phyloP scores from a whole-genome alignment of 30 jellyfish, hydroid and myxozoan species.

The Catostylus mosaicus region DNA sequence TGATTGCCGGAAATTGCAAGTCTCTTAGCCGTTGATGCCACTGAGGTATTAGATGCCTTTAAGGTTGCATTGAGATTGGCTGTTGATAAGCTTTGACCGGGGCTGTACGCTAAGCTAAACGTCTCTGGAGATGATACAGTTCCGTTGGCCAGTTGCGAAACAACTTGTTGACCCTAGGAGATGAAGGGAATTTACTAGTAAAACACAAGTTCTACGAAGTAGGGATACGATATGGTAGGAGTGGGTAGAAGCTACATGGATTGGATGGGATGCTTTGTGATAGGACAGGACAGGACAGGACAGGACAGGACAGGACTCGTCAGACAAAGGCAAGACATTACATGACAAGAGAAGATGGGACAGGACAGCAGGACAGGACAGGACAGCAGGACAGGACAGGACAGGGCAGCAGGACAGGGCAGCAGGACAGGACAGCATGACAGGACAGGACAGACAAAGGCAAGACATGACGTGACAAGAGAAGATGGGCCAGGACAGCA shows the following conservation, averaged over 20 bases:
- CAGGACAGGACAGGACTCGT: neutral
- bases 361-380: neutral
- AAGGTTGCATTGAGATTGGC: constrained; percentile 27
- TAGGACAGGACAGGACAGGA: neutral
- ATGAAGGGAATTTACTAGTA: no score
- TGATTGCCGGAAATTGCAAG: constrained; percentile 27
- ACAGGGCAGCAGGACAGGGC: neutral
- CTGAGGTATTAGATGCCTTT: constrained; percentile 14
- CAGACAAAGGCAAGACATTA: neutral
- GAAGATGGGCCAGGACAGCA: neutral
- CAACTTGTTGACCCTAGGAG: constrained; percentile 22
- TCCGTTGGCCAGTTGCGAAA: constrained; percentile 37
- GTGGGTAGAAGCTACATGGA: no score
- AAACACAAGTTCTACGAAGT: no score
- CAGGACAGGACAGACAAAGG: neutral
- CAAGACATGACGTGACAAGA: neutral
- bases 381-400: neutral
- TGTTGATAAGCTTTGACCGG: constrained; percentile 48
- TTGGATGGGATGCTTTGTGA: neutral
- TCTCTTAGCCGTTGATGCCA: constrained; percentile 25
- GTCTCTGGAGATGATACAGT: constrained; percentile 46
- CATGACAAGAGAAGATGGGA: neutral
- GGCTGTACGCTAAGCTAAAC: constrained; percentile 39
- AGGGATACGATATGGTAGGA: no score
- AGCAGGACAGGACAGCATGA: neutral